Percentiles rank a stretch among this genome's conserved stretches.
Conservation (phyloP, 2,113 vertebrate genomes). For the Takifugu bimaculatus region DNA sequence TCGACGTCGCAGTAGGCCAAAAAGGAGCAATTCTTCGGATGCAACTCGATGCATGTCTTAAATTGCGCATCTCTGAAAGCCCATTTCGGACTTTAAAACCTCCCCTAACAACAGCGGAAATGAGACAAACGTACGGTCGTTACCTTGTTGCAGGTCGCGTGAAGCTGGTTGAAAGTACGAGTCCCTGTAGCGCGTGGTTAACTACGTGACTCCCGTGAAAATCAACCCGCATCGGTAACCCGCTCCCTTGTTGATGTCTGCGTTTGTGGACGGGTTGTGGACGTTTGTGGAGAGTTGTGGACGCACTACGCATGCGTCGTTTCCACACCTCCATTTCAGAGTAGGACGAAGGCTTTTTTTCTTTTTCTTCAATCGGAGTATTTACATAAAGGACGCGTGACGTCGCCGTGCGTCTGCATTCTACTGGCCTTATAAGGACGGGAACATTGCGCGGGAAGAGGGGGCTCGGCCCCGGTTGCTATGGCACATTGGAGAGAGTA, state of each 20-base stretch:
- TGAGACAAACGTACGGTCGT: not conserved
- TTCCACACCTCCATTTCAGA: slow-evolving; percentile 79
- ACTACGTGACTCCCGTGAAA: slow-evolving; percentile 47
- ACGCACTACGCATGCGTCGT: slow-evolving; percentile 75
- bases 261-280: slow-evolving; percentile 70
- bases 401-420: slow-evolving; percentile 75
- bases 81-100: slow-evolving; percentile 17
- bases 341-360: slow-evolving; percentile 62
- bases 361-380: slow-evolving; percentile 81
- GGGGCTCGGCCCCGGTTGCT: slow-evolving; percentile 77
- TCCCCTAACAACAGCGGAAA: not conserved
- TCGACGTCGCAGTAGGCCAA: slow-evolving; percentile 22
- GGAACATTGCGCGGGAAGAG: slow-evolving; percentile 82
- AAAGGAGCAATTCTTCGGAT: slow-evolving; percentile 42
- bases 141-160: slow-evolving; percentile 55
- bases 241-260: slow-evolving; percentile 73
- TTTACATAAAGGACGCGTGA: slow-evolving; percentile 75
- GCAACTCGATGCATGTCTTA: slow-evolving; percentile 57
- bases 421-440: slow-evolving; percentile 84
- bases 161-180: slow-evolving; percentile 26
- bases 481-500: slow-evolving; percentile 72
- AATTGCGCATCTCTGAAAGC: slow-evolving; percentile 25
- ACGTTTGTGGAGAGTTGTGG: slow-evolving; percentile 64
- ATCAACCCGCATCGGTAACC: slow-evolving; percentile 58
- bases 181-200: slow-evolving; percentile 22